Evolutionary conservation across 2,113 vertebrate genomes (phyloP).

Genomic region (Tyrannus savana): DNA sequence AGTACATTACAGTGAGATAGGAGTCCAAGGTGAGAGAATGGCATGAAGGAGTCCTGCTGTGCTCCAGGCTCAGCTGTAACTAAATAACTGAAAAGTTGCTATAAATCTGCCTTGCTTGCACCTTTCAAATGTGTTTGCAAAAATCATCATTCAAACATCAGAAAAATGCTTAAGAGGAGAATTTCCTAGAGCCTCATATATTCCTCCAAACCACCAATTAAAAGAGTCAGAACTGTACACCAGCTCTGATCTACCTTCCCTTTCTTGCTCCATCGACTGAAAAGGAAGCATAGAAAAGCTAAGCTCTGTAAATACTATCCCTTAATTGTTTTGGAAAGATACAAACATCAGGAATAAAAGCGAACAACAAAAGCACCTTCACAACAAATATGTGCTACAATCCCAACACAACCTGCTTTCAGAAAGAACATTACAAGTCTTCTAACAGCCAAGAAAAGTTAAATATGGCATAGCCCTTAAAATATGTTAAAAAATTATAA

Average conservation of each 20-base stretch:
- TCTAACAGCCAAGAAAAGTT: neutral
- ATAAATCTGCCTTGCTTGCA: neutral
- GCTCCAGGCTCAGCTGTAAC: neutral
- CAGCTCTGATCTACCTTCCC: neutral
- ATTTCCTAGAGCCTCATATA: neutral
- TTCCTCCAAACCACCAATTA: neutral
- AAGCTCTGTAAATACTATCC: neutral
- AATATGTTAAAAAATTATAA: neutral
- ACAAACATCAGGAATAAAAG: neutral
- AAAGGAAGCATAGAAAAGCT: neutral
- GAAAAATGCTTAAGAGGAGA: neutral
- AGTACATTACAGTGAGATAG: fast-evolving
- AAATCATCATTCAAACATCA: neutral
- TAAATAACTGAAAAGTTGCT: neutral
- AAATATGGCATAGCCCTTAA: neutral
- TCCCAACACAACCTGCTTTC: neutral
- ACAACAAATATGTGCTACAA: neutral
- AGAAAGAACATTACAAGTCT: neutral
- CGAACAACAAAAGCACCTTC: neutral
- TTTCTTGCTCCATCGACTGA: neutral
- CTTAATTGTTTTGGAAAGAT: neutral
- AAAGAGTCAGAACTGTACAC: neutral
- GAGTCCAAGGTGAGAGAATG: neutral
- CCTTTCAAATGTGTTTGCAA: neutral
- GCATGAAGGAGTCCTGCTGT: neutral